Base-by-base conservation (phyloP, 2,113 vertebrate genomes). In the Labrus mixtus region DNA sequence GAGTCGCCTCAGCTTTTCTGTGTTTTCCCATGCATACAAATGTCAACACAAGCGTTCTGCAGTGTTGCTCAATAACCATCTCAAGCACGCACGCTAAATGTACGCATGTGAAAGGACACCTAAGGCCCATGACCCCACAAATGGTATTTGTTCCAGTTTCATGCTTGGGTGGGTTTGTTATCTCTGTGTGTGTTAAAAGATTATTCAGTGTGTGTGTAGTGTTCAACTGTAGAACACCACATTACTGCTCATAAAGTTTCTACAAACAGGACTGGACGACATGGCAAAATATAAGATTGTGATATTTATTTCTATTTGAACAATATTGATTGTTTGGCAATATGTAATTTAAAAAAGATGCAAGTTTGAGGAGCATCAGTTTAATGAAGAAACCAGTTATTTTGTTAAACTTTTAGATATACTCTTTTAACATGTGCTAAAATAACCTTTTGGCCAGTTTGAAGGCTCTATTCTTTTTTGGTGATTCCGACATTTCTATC, bases 1-100 rank as follows among this genome's bases (percentile, higher is more conserved):
- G 80, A 87, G 68, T 87, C 85, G 83, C n/a, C 61, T 22, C 20
- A 6, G 60, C 19, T n/a, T 59, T 39, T 66, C 55, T 48, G 54
- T 63, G 33, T 54, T 59, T 56, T 33, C 13, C 25, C 73, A 59
- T 60, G 48, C 81, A 65, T 68, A 37, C 12, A 45, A 69, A 81
- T 63, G 60, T 48, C 43, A 67, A 55, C 68, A 78, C 69, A 82
- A 75, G 65, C 57, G 37, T 19, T 23, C 51, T 33, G 62, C 3
- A 0, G 46, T 13, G 20, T 41, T 58, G 55, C 79, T 62, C 69
- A 23, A 37, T 74, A 66, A 63, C 37, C 22, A 16, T 57, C 51
- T 58, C 56, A 19, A 8, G 23, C 69, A 55, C 69, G 48, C 64
- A 68, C 51, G 53, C 39, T 20, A 29, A 13, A 57, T 65, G 65